Evolutionary conservation across 1,140 invertebrate genomes (phyloP), one percentile per base, ranked within the genome.

Genomic region (Acromyrmex charruanus): DNA sequence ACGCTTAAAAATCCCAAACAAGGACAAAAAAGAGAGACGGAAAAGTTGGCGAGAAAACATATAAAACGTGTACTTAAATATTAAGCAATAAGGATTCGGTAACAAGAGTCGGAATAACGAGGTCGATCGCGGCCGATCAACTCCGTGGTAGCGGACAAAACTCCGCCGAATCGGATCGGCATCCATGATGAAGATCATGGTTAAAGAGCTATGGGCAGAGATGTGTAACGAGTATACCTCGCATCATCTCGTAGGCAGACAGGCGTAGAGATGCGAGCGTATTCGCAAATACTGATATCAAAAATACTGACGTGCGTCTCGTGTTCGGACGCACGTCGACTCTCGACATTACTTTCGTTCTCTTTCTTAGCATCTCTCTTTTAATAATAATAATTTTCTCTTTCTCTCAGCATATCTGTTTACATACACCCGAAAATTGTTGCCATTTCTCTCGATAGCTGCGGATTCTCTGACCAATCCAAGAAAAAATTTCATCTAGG

Each of bases 201-300:
- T 59, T 68, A 89, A 51, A 65, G 44, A 72, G 55, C 63, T 82
- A 71, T 82, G 58, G 71, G 59, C 65, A 53, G 21, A 66, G 51
- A 51, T 79, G 66, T 51, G 44, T 39, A 86, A 85, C 86, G 89
- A 90, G 87, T 91, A 85, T 85, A 92, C 85, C 81, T 18, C 91
- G 91, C 85, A 87, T 87, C 77, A 59, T 85, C 90, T 88, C 84
- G 90, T 89, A 93, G 92, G 90, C 91, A 94, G 90, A 82, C 91
- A 94, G 91, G 3, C 7, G 74, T 88, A 66, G 58, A 75, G 18
- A 90, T 72, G 80, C 86, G 77, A 90, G 77, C 82, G 28, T 39
- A 63, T 86, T 87, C 92, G 90, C 92, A 94, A 95, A 95, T 95
- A 95, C 95, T 95, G 95, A 95, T 95, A 94, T 94, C 87, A 94